Base-by-base conservation (phyloP, 2,888 invertebrate species). In the Copidosoma aretas region DNA sequence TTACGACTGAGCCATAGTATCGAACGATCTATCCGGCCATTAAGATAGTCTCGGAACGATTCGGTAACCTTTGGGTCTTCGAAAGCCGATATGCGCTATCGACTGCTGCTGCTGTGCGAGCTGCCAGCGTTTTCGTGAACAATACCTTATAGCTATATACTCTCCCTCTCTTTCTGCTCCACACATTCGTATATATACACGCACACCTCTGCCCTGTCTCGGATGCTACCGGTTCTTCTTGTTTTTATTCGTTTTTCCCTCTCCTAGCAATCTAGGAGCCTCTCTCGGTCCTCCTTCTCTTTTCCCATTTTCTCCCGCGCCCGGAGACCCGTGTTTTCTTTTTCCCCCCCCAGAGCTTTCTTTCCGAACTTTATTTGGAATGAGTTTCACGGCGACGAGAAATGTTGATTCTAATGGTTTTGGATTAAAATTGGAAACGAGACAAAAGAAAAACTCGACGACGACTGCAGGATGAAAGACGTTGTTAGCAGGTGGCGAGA, bases 11-110 rank as follows among this genome's bases (percentile, higher is more conserved):
- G 81, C 82, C 82, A 82, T 84, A 84, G 82, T 81, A 84, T 83
- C 82, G 81, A 83, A 84, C 83, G 83, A 84, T 83, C 84, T 82
- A 83, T 83, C 80, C 82, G 75, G 73, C 83, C 82, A 82, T 84
- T 84, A 83, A 84, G 84, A 84, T 84, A 84, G 84, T 83, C 83
- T 81, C 79, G 79, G 77, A 83, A 84, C 82, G 83, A 83, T 83
- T 84, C 83, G 80, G 83, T 83, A 83, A 84, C 84, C 84, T 84
- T 81, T 84, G 80, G 80, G 81, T 82, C 81, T 79, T 79, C 79
- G 77, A 81, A 81, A 82, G 79, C 43, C 71, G 65, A 69, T 69
- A 65, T 83, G 82, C 81, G 81, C 78, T 82, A 83, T 83, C 82
- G 79, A 82, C 79, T 82, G 22, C 15, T 14, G 54, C 46, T 15